A percentile compares a stretch with the other conserved stretches of the same genome.
Evolutionary conservation across 2,113 vertebrate genomes (phyloP).

Genomic region (Corythaixoides concolor): DNA sequence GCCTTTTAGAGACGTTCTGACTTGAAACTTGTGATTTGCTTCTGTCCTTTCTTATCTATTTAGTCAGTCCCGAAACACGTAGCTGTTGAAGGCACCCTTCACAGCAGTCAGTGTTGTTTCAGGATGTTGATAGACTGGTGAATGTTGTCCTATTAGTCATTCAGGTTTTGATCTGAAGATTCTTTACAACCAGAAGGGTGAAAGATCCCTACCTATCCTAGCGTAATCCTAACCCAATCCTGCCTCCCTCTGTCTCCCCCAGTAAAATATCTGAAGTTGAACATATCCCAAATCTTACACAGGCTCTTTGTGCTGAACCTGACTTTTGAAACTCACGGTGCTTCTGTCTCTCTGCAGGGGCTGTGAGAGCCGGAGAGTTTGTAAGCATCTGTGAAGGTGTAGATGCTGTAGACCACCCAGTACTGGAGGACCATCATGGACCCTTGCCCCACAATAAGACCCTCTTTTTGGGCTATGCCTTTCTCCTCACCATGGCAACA

Average conservation of each 20-base stretch:
- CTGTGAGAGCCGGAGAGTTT: conserved; percentile 64
- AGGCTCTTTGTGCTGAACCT: background rate
- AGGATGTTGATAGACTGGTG: background rate
- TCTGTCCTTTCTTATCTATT: background rate
- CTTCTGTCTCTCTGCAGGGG: conserved; percentile 42
- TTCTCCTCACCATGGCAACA: conserved; percentile 91
- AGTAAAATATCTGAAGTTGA: background rate
- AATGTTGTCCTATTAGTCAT: background rate
- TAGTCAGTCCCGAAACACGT: background rate
- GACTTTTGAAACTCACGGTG: background rate
- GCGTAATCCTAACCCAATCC: background rate
- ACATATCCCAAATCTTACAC: background rate
- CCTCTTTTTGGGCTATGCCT: conserved; percentile 94
- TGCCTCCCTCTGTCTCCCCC: background rate
- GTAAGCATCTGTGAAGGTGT: conserved; percentile 80
- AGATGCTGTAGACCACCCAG: conserved; percentile 65
- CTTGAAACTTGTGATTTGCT: background rate
- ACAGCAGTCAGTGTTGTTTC: background rate
- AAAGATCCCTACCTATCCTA: background rate
- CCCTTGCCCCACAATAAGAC: conserved; percentile 88
- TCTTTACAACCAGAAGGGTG: background rate
- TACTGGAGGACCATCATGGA: conserved; percentile 78
- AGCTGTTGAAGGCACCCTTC: background rate
- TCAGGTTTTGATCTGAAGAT: background rate
- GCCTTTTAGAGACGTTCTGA: background rate